phyloP scores from a whole-genome alignment of 2,113 vertebrate genomes.

The Equus quagga region DNA sequence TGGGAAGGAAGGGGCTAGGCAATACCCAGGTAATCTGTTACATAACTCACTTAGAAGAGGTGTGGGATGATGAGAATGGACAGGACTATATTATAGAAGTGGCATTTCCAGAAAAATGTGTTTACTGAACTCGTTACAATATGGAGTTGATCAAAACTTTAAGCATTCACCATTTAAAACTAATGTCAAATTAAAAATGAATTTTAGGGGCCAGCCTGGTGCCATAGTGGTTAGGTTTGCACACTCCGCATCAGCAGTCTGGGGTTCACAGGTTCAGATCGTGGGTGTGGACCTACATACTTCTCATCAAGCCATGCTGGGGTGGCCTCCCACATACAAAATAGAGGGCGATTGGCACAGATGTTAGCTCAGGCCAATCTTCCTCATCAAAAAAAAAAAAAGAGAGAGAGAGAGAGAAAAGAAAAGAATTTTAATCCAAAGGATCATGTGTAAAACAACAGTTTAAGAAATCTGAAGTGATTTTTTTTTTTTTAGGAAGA shows the following conservation, averaged over 20 bases:
- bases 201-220: no score
- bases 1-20: neutral
- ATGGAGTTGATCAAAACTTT: neutral
- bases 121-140: neutral
- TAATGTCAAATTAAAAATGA: neutral
- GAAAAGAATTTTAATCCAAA: neutral
- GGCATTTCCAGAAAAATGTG: neutral
- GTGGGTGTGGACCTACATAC: no score
- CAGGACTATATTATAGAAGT: accelerated
- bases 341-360: no score
- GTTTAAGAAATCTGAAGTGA: neutral
- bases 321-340: no score
- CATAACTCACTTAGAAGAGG: neutral
- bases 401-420: no score
- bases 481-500: neutral
- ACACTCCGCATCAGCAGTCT: no score
- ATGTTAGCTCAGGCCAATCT: no score
- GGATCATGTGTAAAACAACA: neutral
- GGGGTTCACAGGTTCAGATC: no score
- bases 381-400: no score
- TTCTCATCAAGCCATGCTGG: no score
- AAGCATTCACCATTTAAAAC: slow-evolving; percentile 12
- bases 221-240: no score
- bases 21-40: neutral
- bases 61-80: neutral